phyloP scores from a whole-genome alignment of 2,797 vertebrate species.

The Clarias pachynema region DNA sequence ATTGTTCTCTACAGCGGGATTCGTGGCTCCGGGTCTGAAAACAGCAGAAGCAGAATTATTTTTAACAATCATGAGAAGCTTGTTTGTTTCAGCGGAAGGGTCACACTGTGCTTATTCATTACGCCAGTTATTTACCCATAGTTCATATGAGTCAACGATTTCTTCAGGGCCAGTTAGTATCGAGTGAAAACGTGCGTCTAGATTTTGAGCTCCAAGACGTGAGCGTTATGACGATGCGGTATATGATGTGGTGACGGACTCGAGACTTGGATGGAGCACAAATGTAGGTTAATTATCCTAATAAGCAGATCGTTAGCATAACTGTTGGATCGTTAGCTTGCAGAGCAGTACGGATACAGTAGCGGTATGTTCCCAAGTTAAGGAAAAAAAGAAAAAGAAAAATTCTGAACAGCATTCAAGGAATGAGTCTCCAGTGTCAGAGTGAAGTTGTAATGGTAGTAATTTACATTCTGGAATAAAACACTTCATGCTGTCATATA shows the following conservation, averaged over 20 bases:
- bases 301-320: neutral
- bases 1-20: conserved; percentile 5
- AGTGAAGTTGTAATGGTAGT: neutral
- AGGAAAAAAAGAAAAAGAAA: too few species aligned
- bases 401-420: neutral
- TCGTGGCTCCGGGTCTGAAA: neutral
- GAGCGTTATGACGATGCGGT: neutral
- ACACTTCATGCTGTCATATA: neutral
- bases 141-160: neutral
- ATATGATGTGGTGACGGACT: neutral
- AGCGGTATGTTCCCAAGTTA: neutral
- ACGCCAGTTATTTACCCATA: neutral
- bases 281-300: neutral
- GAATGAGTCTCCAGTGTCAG: conserved; percentile 15
- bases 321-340: neutral
- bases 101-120: neutral
- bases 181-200: too few species aligned
- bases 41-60: conserved; percentile 26
- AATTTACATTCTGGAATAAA: neutral
- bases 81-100: neutral
- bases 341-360: neutral
- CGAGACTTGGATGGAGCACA: neutral
- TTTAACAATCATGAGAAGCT: neutral
- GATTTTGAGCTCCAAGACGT: neutral
- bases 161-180: neutral